A percentile compares a stretch with the other conserved stretches of the same genome.
Evolutionary conservation across 2,888 invertebrate genomes (phyloP).

Genomic region (Dascillus cervinus): DNA sequence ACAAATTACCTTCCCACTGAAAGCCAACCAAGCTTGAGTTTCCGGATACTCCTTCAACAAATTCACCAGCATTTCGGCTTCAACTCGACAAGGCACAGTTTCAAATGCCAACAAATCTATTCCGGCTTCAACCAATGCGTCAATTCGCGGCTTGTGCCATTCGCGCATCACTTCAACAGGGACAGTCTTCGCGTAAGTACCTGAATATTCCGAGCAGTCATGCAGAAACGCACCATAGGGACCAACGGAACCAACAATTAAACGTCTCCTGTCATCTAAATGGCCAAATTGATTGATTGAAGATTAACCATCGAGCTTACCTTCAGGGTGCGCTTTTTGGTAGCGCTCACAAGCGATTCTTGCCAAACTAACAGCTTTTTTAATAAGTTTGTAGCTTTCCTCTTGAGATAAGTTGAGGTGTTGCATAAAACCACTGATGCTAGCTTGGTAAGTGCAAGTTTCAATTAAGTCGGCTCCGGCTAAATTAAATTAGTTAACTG

Average conservation of each 20-base stretch:
- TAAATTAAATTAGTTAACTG: constrained; percentile 49
- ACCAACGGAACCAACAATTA: constrained; percentile 84
- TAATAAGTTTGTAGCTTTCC: constrained; percentile 64
- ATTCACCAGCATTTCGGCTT: constrained; percentile 76
- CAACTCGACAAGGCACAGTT: constrained; percentile 78
- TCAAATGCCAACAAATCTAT: constrained; percentile 84
- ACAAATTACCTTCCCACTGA: constrained; percentile 69
- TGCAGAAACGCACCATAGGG: constrained; percentile 87
- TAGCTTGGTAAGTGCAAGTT: constrained; percentile 87
- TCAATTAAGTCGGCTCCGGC: constrained; percentile 83
- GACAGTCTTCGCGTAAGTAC: constrained; percentile 65
- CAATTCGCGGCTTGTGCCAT: constrained; percentile 80
- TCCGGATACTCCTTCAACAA: constrained; percentile 71
- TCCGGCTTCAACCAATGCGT: constrained; percentile 69
- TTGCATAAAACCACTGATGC: constrained; percentile 65
- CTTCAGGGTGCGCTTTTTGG: constrained; percentile 39
- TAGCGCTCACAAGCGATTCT: constrained; percentile 60
- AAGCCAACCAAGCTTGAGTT: constrained; percentile 80
- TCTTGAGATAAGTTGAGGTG: constrained; percentile 61
- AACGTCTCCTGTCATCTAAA: no score
- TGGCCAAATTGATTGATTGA: no score
- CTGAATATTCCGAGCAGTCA: constrained; percentile 92
- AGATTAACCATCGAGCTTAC: no score
- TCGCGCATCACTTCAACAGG: constrained; percentile 57
- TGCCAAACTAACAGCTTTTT: constrained; percentile 65